Conservation (phyloP, 2,113 vertebrate genomes). For the Chascanopsetta lugubris region DNA sequence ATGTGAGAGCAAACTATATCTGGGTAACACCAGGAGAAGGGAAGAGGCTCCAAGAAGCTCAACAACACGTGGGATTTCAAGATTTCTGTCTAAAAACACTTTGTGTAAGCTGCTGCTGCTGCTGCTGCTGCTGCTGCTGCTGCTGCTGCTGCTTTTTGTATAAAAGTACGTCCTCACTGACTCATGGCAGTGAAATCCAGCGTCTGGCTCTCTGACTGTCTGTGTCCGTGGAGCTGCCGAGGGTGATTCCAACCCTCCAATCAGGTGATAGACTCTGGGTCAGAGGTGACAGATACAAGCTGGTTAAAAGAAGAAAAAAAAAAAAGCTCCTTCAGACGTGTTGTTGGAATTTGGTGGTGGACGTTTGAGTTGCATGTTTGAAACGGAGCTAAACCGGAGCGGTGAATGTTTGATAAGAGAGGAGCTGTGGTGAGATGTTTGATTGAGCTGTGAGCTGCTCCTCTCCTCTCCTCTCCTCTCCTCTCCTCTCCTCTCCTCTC, state of each 20-base stretch:
- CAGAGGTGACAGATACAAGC: slow-evolving; percentile 48
- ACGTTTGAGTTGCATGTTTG: neutral
- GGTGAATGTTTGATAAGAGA: neutral
- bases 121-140: too few species aligned
- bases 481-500: too few species aligned
- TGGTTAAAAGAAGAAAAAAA: too few species aligned
- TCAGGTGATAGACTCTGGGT: slow-evolving; percentile 31
- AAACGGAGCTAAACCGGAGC: neutral
- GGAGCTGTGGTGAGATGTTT: slow-evolving; percentile 1
- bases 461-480: too few species aligned
- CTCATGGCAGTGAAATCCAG: slow-evolving; percentile 10
- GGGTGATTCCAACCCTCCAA: slow-evolving; percentile 1
- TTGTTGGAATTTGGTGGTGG: neutral
- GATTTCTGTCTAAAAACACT: too few species aligned
- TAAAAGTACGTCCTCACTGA: neutral
- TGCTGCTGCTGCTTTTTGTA: too few species aligned
- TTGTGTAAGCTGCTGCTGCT: too few species aligned
- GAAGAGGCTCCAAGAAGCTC: too few species aligned
- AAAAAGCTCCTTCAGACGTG: neutral
- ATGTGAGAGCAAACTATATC: slow-evolving; percentile 9
- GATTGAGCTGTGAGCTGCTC: slow-evolving; percentile 6
- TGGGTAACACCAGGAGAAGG: neutral
- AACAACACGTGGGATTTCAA: neutral
- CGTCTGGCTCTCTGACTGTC: slow-evolving; percentile 16
- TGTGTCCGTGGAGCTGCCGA: neutral